Evolutionary conservation across 2,888 invertebrate genomes (phyloP).

Genomic region (Biston betularia): DNA sequence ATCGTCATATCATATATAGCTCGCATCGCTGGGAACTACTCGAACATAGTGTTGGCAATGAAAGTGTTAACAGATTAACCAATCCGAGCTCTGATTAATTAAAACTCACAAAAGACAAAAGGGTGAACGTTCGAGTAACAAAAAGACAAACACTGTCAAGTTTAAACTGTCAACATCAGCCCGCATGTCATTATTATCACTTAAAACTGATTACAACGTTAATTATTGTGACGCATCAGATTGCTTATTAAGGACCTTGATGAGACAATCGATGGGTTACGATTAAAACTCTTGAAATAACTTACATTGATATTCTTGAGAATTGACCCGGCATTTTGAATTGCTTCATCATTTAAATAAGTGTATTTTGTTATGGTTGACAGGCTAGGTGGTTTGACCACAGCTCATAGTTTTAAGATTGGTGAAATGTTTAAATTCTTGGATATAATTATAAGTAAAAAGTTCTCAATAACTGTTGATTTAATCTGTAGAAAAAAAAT

Average conservation of each 20-base stretch:
- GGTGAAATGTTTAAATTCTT: no score
- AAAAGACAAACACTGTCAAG: conserved; percentile 62
- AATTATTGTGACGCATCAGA: conserved; percentile 80
- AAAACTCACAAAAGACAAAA: conserved; percentile 57
- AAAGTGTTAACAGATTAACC: conserved; percentile 26
- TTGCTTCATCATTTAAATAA: neutral
- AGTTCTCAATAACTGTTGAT: no score
- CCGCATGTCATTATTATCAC: conserved; percentile 84
- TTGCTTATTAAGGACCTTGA: conserved; percentile 74
- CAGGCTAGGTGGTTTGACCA: no score
- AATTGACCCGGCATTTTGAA: neutral
- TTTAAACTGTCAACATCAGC: conserved; percentile 50
- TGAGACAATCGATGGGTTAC: conserved; percentile 66
- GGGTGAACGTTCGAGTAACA: conserved; percentile 71
- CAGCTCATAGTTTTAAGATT: no score
- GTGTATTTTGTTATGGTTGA: no score
- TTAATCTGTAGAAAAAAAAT: no score
- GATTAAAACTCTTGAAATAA: conserved; percentile 34
- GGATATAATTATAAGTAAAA: no score
- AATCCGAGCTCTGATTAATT: conserved; percentile 36
- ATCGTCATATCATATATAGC: no score
- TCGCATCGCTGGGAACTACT: no score
- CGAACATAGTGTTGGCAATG: no score
- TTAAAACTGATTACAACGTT: conserved; percentile 79
- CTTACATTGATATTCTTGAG: conserved; percentile 2